phyloP scores from a whole-genome alignment of 2,797 vertebrate species.

The Labroides dimidiatus region DNA sequence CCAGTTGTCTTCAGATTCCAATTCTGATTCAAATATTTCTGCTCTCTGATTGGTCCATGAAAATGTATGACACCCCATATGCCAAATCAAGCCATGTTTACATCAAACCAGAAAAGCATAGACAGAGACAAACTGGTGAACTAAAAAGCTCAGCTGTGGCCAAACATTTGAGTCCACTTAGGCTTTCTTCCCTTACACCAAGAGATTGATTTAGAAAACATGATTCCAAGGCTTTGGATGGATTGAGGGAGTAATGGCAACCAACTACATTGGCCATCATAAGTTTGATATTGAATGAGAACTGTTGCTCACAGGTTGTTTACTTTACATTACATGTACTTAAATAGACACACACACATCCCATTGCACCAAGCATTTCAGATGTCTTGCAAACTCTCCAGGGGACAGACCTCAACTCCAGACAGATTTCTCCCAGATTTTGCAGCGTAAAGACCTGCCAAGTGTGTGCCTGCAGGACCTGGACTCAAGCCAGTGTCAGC shows the following conservation, averaged over 20 bases:
- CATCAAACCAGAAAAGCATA: not conserved
- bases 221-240: no score
- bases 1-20: not conserved
- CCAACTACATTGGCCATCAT: no score
- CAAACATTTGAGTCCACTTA: not conserved
- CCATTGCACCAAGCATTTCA: constrained; percentile 21
- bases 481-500: constrained; percentile 72
- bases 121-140: not conserved
- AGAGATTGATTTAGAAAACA: no score
- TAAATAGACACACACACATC: not conserved
- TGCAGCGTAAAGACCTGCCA: constrained; percentile 34
- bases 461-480: constrained; percentile 57
- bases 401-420: constrained; percentile 28
- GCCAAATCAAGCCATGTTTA: not conserved
- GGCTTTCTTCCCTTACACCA: not conserved
- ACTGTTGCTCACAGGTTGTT: no score
- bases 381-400: constrained; percentile 22
- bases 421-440: constrained; percentile 55
- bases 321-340: not conserved
- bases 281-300: no score
- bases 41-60: not conserved
- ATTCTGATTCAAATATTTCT: not conserved
- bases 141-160: not conserved
- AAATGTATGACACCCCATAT: no score
- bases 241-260: no score